Base-by-base conservation (phyloP, 2,113 vertebrate genomes). In the Centropus unirufus region DNA sequence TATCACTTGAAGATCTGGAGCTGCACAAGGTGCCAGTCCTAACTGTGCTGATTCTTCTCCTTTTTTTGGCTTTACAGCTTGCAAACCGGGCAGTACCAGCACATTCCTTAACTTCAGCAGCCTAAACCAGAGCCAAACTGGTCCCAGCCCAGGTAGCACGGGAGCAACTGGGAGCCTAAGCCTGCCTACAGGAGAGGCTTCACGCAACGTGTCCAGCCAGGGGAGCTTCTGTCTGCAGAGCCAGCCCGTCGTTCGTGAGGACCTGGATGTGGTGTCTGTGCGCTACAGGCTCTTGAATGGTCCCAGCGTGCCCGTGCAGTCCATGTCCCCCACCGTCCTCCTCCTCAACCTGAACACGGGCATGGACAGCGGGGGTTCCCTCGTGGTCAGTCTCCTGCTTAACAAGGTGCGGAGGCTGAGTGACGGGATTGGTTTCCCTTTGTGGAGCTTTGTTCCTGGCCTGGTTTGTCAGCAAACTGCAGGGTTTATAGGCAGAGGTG, bases 251-350 rank as follows among this genome's bases (percentile, higher is more conserved):
- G 95, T 98, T 11, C 98, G 98, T 6, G 99, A 99, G 57, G 99
- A 99, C 84, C 59, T 98, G 90, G 99, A 99, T 0, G 97, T 99
- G n/a, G 95, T 99, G 20, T 99, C 99, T 1, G 97, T 98, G 55
- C 98, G 97, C 32, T 99, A 98, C 95, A 97, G 98, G 17, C 96
- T 98, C 3, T 51, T 98, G 46, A 98, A 96, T 1, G 97, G 98
- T 13, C 96, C 97, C 55, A 97, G 93, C 0, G 94, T 99, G 67
- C 97, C 95, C 0, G 98, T 99, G 16, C 88, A 72, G 8, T n/a
- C 98, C 2, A 77, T 94, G 5, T 63, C 95, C 22, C 98, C 99
- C 1, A 98, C 98, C 0, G 86, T 99, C 36, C 95, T 99, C 68
- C 96, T 92, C 6, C 98, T 99, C 81, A 98, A 96, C 32, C 97